These are phyloP conservation scores for Eurosta solidaginis DNA, from an alignment of 1,140 invertebrate species.

Conservation along the genomic window DNA sequence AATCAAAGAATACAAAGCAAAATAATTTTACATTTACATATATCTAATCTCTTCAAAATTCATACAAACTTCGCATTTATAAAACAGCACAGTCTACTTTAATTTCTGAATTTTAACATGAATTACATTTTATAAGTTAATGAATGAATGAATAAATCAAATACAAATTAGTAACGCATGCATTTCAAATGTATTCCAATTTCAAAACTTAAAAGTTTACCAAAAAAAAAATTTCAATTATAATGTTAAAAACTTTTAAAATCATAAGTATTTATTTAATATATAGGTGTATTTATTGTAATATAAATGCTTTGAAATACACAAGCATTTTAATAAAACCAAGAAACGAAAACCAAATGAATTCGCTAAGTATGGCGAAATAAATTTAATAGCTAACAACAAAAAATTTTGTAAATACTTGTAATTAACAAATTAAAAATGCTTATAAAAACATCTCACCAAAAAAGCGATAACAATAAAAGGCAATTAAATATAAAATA, in stretches of 20 bases:
- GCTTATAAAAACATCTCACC: not conserved
- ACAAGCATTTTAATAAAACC: not conserved
- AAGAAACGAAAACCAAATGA: not conserved
- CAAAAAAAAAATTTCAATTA: not conserved
- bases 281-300: not conserved
- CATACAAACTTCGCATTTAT: too few species aligned
- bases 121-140: too few species aligned
- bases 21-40: too few species aligned
- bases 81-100: too few species aligned
- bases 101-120: too few species aligned
- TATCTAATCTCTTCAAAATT: too few species aligned
- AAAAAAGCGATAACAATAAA: not conserved
- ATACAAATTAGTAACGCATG: not conserved
- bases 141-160: too few species aligned
- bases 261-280: not conserved
- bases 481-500: not conserved
- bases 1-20: too few species aligned
- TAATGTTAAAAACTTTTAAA: not conserved
- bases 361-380: not conserved
- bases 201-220: not conserved
- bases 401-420: not conserved
- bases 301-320: not conserved
- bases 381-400: not conserved
- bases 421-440: not conserved
- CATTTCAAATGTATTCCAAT: not conserved